Evolutionary conservation across 1,140 invertebrate genomes (phyloP), one percentile per base, ranked within the genome.

Genomic region (Cephus cinctus): DNA sequence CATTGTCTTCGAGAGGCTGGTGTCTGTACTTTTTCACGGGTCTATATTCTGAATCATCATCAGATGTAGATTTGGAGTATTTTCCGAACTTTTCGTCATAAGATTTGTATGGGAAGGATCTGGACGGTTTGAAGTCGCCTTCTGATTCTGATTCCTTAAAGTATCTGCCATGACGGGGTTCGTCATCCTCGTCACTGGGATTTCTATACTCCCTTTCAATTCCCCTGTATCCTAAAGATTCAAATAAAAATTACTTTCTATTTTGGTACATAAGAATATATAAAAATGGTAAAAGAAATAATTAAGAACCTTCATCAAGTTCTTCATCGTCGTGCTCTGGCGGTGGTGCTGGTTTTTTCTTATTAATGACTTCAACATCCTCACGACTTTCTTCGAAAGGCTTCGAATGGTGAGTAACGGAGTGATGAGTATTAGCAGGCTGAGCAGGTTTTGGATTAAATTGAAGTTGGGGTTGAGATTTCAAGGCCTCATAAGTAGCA

Each of bases 291-390:
- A 30, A 30, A 9, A 9, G 14, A 12, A 0, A 11, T 6, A 20
- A 30, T 4, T 18, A 42, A 39, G 1, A 23, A 53, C 59, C 50
- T 47, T 49, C 44, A 5, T 54, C 54, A 16, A 40, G 9, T 20
- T 54, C 55, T 0, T 43, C 49, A 5, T 63, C 52, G 3, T 63
- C 63, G 0, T 63, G 60, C 8, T 55, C 60, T 9, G 46, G 14
- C 5, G 64, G 61, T 0, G 57, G 56, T 1, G 50, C 19, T 1
- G 65, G 63, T 32, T 67, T 69, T 34, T 72, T 73, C 14, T 63
- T 69, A 14, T 68, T 51, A 5, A 76, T 61, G 5, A 75, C 47
- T 35, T 76, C 72, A 4, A 69, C 72, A 34, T 75, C 72, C 0
- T 60, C 55, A 16, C 61, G 47, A 20, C 74, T 72, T 27, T 54